phyloP scores from a whole-genome alignment of 2,113 vertebrate species.

The Zapus hudsonius region DNA sequence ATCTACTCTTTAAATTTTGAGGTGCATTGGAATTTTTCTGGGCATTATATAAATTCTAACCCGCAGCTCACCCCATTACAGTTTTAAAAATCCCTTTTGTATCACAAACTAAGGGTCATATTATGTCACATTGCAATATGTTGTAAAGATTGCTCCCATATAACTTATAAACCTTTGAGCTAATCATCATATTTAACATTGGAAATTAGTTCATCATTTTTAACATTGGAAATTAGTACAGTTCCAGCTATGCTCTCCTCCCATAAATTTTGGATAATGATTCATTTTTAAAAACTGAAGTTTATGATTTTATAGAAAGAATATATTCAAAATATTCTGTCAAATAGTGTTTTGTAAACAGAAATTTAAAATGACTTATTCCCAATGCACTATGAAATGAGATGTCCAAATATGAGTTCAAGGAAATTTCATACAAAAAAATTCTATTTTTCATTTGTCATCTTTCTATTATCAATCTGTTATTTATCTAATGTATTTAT shows the following conservation, averaged over 20 bases:
- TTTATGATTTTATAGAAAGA: neutral
- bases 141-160: neutral
- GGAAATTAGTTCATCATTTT: neutral
- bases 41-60: too few relatives aligned
- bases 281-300: neutral
- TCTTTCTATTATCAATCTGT: neutral
- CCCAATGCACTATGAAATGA: neutral
- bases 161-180: neutral
- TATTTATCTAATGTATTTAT: too few relatives aligned
- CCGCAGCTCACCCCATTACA: too few relatives aligned
- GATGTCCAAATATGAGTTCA: neutral
- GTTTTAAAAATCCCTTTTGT: neutral
- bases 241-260: neutral
- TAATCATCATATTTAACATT: neutral
- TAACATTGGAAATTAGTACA: neutral
- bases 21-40: too few relatives aligned
- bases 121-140: neutral
- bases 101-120: neutral
- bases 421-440: neutral
- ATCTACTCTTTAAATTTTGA: too few relatives aligned
- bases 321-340: neutral
- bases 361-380: slow-evolving; percentile 24
- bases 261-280: neutral
- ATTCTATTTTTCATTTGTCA: neutral
- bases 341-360: neutral